A percentile compares a stretch with the other conserved stretches of the same genome.
Evolutionary conservation across 2,113 vertebrate genomes (phyloP).

Genomic region (Semnornis frantzii): DNA sequence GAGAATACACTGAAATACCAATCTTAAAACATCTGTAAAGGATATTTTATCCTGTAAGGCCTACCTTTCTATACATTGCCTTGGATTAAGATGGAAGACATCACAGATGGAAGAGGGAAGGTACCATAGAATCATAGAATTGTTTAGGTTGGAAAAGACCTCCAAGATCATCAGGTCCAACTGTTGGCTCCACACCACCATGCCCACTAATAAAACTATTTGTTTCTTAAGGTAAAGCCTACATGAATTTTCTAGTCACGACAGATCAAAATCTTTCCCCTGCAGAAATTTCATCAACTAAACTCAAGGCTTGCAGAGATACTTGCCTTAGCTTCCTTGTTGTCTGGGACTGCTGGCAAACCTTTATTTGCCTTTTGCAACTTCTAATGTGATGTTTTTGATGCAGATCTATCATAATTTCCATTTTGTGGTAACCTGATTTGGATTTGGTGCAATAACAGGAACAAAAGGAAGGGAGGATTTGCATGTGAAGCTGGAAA

Average conservation of each 20-base stretch:
- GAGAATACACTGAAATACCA: not conserved
- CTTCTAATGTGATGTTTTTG: not conserved
- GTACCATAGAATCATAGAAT: not conserved
- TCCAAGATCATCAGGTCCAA: no score
- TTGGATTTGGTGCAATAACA: not conserved
- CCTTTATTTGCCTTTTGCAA: not conserved
- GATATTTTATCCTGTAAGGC: not conserved
- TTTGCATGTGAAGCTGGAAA: conserved; percentile 40
- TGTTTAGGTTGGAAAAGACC: no score
- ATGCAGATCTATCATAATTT: not conserved
- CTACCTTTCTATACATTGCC: not conserved
- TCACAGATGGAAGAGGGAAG: not conserved
- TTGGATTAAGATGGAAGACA: not conserved
- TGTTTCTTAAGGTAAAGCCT: not conserved
- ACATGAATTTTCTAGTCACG: not conserved
- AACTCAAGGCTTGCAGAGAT: not conserved
- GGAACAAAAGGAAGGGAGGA: conserved; percentile 19
- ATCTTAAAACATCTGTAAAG: not conserved
- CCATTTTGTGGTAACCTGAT: not conserved
- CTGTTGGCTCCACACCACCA: no score
- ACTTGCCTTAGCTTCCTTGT: not conserved
- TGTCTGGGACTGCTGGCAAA: not conserved
- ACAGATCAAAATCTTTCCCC: not conserved
- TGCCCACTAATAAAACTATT: no score
- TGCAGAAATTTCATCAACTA: not conserved